Base-by-base conservation (phyloP, 2,113 vertebrate species). In the Odocoileus hemionus region DNA sequence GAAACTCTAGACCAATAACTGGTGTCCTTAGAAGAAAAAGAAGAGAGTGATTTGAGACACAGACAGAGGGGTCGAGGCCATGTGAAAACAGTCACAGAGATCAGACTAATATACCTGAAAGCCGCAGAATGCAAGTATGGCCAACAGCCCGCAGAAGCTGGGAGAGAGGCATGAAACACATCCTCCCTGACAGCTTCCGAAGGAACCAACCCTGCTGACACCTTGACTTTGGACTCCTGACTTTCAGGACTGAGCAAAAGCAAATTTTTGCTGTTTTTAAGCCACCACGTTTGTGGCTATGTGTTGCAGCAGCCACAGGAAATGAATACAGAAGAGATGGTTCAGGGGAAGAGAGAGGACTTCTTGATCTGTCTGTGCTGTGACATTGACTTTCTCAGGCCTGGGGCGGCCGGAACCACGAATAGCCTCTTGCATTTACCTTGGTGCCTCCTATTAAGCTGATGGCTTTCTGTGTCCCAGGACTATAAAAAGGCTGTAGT, bases 361-460 rank as follows among this genome's bases (percentile, higher is more conserved):
- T 28, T 70, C 47, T 61, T 2, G 4, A 4, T 13, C 15, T 7
- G 8, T 15, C 70, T 3, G 4, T 28, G 47, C 39, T 12, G 39
- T 58, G 39, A 79, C 7, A 3, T 2, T 10, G 47, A 16, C 45
- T 70, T 47, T 11, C 28, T 17, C 36, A 13, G 61, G 16, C 82
- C 36, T 21, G 2, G 0, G 55, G 39, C 33, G 25, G 13, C 55
- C 1, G 3, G 55, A 39, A 33, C 30, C 55, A 1, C 0, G 0
- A 30, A 17, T 17, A 15, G 58, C 25, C 64, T 61, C 39, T 25
- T 39, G 8, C 2, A 0, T 54, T 25, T 55, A 3, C 39, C 45
- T 60, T 0, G 0, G 28, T 14, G 54, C 13, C 88, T 88, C 21
- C 1, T 5, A 6, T 13, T n/a, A n/a, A 50, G 60, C 47, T 13